Base-by-base conservation (phyloP, 2,113 vertebrate genomes). In the Neopipo cinnamomea region DNA sequence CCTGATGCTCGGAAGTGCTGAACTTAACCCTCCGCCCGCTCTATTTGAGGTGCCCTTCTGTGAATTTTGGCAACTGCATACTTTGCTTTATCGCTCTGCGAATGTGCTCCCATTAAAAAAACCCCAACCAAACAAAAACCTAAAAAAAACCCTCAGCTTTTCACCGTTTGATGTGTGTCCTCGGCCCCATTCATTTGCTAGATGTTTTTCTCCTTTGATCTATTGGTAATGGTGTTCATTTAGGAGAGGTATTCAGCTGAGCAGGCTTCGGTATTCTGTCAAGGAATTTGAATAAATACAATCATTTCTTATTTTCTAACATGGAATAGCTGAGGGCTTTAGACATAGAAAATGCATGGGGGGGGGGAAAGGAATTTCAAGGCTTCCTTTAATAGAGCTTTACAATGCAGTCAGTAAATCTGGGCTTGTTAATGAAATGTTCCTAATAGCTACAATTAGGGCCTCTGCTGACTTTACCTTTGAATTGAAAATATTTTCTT, bases 301-400 rank as follows among this genome's bases (percentile, higher is more conserved):
- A 85, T 89, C 95, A 50, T 74, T 91, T 84, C 28, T 81, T 82
- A 44, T 91, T 91, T 94, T 90, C 71, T 73, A 59, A 53, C 53
- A 27, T 4, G 9, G 41, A 85, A 44, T 47, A 85, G 56, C 62
- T 3, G 1, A 72, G 25, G n/a, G 63, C 55, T 93, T 88, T 76
- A 44, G 39, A 82, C 76, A 35, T 65, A 58, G 37, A 78, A 72
- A 88, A 88, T 86, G 37, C n/a, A 44, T 31, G 9, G 14, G 28
- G 21, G 14, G 28, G 21, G 3, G 1, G 12, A 88, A 77, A 37
- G 27, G 35, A 44, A 56, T 88, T 56, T 79, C 44, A 70, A 39
- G 28, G 10, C n/a, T 86, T 77, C 12, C 58, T 91, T 88, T 84
- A 67, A 71, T n/a, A 71, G 5, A 66, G 10, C 33, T 68, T 91